Base-by-base conservation (phyloP, 2,888 invertebrate genomes). In the Unio pictorum region DNA sequence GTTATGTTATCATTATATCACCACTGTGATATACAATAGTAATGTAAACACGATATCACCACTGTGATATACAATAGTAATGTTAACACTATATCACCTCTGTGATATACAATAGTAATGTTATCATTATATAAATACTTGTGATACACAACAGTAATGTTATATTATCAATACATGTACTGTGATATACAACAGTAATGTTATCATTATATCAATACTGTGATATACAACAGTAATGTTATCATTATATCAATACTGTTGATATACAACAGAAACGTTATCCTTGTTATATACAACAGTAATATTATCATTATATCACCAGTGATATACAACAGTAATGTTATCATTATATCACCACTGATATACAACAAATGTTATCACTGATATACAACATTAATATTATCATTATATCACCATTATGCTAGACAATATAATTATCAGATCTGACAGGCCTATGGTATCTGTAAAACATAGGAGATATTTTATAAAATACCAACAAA, bases 371-470 rank as follows among this genome's bases (percentile, higher is more conserved):
- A 2, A 56, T 18, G 57, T 45, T 28, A 59, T 34, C 17, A 34
- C 23, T 23, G 23, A 54, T 20, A 3, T 3, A 28, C 7, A 61
- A 7, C 54, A 30, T n/a, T 8, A 2, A 56, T 18, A 34, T 45
- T 28, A 59, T 34, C 17, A 34, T 30, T 58, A 61, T 26, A 26
- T 62, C 7, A 66, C 61, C 59, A 58, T 15, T 55, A 65, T 62
- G 11, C 23, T 45, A 54, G 28, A 58, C n/a, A 66, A 17, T 62
- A 58, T 28, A 2, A 28, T 28, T 28, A 0, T 34, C 34, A 34
- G 34, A 34, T 34, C 5, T 34, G 1, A 1, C 5, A 34, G 0
- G 7, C 7, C 7, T 5, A 34, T 7, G 1, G 1, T 34, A 8
- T 6, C 34, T 34, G 34, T 34, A 34, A 34, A 34, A 34, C 5